phyloP scores from a whole-genome alignment of 2,113 vertebrate species.

The Rattus norvegicus region DNA sequence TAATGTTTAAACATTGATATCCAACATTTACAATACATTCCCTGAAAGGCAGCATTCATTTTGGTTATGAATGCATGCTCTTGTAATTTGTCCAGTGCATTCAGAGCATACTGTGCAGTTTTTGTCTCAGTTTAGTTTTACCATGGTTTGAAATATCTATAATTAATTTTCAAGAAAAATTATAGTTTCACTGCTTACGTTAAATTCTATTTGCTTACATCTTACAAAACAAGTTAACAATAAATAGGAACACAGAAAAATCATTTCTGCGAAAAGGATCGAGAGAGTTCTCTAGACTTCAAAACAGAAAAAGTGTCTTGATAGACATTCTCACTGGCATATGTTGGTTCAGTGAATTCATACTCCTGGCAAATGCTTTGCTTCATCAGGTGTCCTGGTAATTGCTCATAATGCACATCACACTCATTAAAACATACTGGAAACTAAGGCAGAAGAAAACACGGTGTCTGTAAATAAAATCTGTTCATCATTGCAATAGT shows the following conservation, averaged over 20 bases:
- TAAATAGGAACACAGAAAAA: not conserved
- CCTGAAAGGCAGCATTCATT: not conserved
- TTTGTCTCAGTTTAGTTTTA: not conserved
- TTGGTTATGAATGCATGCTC: not conserved
- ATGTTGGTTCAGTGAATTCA: not conserved
- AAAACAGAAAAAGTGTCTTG: not conserved
- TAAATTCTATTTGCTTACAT: not conserved
- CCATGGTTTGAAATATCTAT: not conserved
- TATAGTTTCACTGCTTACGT: not conserved
- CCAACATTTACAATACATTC: not conserved
- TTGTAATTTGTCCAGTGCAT: not conserved
- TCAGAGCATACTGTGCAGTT: not conserved
- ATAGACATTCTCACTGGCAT: not conserved
- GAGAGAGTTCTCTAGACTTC: not conserved
- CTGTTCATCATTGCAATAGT: conserved; percentile 48
- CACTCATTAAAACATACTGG: not conserved
- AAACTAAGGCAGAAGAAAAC: not conserved
- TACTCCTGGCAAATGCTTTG: not conserved
- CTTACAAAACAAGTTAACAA: not conserved
- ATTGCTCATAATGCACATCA: not conserved
- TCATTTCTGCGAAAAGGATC: not conserved
- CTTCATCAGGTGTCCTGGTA: not conserved
- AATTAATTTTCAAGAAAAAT: not conserved
- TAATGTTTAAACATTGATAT: not conserved
- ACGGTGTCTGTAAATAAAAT: conserved; percentile 26